Percentiles rank a stretch among this genome's conserved stretches.
These are phyloP conservation scores for Hypothenemus hampei DNA, from an alignment of 1,140 invertebrate species.

Conservation along the genomic window DNA sequence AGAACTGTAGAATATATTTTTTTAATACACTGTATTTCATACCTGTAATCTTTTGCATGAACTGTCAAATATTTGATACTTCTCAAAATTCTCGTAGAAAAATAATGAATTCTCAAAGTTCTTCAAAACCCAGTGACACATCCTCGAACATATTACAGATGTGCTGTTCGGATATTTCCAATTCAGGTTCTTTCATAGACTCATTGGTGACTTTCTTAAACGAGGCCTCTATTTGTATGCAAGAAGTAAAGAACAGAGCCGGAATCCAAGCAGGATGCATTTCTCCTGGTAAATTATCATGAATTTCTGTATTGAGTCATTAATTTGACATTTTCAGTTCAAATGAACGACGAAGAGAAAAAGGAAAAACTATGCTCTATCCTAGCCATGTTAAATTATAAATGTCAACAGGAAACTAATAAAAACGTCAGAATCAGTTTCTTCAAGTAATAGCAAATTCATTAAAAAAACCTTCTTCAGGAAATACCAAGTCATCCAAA, in stretches of 20 bases:
- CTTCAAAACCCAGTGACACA: neutral
- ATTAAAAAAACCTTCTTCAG: neutral
- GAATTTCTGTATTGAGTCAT: neutral
- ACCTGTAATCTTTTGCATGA: too few relatives aligned
- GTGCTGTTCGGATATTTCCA: neutral
- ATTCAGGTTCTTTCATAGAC: conserved; percentile 8
- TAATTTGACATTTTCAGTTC: conserved; percentile 1
- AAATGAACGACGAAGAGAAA: conserved; percentile 12
- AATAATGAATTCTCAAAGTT: neutral
- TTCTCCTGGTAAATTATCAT: conserved; percentile 1
- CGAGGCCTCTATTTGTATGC: neutral
- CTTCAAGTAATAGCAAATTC: neutral
- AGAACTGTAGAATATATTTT: too few relatives aligned
- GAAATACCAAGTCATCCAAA: neutral
- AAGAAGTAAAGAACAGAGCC: conserved; percentile 1
- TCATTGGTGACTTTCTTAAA: conserved; percentile 13
- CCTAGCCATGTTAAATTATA: neutral
- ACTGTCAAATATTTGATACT: neutral
- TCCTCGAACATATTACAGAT: neutral
- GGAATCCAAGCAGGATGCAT: neutral
- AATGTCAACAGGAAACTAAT: neutral
- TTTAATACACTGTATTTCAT: too few relatives aligned
- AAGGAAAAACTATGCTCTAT: neutral
- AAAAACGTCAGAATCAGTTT: neutral
- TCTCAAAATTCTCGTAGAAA: neutral